Evolutionary conservation across 2,113 vertebrate species (phyloP), one percentile per base, ranked within the genome.

Genomic region (Urocitellus parryii): DNA sequence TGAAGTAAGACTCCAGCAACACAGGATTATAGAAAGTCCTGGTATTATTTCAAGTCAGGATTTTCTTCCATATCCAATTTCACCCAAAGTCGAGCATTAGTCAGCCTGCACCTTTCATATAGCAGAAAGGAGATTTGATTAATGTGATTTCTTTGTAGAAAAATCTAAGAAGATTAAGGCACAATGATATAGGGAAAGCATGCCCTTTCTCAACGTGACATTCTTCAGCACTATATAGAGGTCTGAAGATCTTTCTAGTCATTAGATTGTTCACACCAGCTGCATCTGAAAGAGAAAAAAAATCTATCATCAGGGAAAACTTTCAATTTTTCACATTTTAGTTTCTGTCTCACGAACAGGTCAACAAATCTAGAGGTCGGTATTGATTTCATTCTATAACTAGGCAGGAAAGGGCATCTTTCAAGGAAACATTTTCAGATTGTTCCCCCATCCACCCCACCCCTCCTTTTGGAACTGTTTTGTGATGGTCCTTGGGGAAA

Each of bases 121-220:
- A 98, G 91, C 94, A 98, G 97, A 98, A 98, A 98, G 98, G 88
- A 98, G 98, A 99, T 98, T 98, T 98, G 98, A 99, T 98, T 98
- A 98, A 98, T 98, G 97, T 98, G 97, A 98, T 98, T 98, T 98
- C 98, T 98, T 98, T 98, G 98, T 98, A 96, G 98, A 98, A 98
- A 96, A 98, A 98, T 97, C 98, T 98, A 98, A 98, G 98, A 98
- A 98, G 98, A 98, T 99, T 99, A 99, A 98, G 98, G 97, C 98
- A 97, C 97, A 96, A 88, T 97, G 97, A 98, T 98, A 97, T 95
- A 97, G 93, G 87, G 78, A 98, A 98, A 96, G 96, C 89, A 95
- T 97, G 95, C 96, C 98, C 97, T 98, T 98, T 98, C 97, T 97
- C 98, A 98, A 98, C 95, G 97, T 96, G 97, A 98, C 95, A 97